These are phyloP conservation scores for Sphenodon punctatus DNA, from an alignment of 2,797 vertebrate genomes.

Conservation along the genomic window DNA sequence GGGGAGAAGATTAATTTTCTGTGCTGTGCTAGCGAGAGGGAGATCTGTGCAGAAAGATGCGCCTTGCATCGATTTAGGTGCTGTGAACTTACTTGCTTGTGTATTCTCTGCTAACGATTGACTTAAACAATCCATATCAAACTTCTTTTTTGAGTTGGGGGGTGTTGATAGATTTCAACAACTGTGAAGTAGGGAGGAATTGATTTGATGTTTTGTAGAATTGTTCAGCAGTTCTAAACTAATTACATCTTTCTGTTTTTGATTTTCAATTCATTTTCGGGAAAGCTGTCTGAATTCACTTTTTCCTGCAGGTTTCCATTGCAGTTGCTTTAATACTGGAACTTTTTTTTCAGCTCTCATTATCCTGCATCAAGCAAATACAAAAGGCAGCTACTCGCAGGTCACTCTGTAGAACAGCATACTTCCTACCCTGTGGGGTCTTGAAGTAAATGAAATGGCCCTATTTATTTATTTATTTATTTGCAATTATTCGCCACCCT, in stretches of 20 bases:
- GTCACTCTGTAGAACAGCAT: too few species aligned
- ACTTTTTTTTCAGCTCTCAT: too few species aligned
- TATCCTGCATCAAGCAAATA: too few species aligned
- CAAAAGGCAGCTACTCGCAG: too few species aligned
- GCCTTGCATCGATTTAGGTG: not conserved
- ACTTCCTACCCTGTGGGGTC: too few species aligned
- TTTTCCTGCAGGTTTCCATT: too few species aligned
- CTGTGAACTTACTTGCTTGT: not conserved
- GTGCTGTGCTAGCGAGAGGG: not conserved
- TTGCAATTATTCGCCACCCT: too few species aligned
- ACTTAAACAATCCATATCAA: not conserved
- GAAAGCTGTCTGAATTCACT: too few species aligned
- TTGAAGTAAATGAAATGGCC: too few species aligned
- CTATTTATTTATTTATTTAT: too few species aligned
- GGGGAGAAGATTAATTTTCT: not conserved
- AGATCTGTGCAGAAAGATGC: not conserved
- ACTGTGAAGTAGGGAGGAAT: not conserved
- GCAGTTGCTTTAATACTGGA: too few species aligned
- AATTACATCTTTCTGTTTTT: not conserved
- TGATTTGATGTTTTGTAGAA: not conserved
- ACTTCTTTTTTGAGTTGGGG: not conserved
- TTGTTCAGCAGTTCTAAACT: not conserved
- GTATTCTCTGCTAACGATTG: not conserved
- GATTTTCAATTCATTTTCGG: too few species aligned
- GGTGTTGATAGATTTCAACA: not conserved